Evolutionary conservation across 2,888 invertebrate genomes (phyloP), one percentile per base, ranked within the genome.

Genomic region (Tricholauxania praeusta): DNA sequence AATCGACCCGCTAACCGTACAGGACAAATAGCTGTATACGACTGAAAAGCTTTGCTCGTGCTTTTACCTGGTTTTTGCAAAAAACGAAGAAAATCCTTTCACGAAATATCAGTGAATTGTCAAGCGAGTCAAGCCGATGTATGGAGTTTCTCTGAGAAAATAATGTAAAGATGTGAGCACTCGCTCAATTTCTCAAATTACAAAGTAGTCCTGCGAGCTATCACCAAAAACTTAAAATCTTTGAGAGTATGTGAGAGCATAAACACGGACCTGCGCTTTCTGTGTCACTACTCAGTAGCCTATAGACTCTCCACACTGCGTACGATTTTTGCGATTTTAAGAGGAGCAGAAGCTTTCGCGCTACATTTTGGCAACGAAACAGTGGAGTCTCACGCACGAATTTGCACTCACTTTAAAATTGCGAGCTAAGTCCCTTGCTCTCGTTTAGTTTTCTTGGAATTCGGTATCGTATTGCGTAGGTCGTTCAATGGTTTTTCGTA

Each of bases 31-130:
- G 82, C 83, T 82, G 84, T 81, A 80, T 81, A 81, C 82, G 82
- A 85, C 84, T 85, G 63, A 85, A 84, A 84, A 84, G 85, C 85
- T 85, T 81, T 76, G 76, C 84, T 85, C 83, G 80, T 78, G 79
- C 79, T 80, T 80, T 80, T 81, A 82, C 80, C 82, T 85, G 84
- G 77, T 83, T 84, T 85, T 83, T 80, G 79, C 80, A 65, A 71
- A 62, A 66, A 74, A n/a, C 53, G 10, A 39, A 5, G 8, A 39
- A 7, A 39, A 39, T 39, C 10, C 39, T 10, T 7, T 8, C 39
- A 7, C 39, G 39, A 39, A 10, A 39, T 10, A 39, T 8, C 39
- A 39, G 39, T 10, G 10, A 6, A 7, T 10, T 39, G 39, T 39
- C 39, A 39, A 10, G 10, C 39, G 39, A 39, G 39, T 39, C 1